Conservation (phyloP, 2,797 vertebrate genomes). For the Hemibagrus guttatus region DNA sequence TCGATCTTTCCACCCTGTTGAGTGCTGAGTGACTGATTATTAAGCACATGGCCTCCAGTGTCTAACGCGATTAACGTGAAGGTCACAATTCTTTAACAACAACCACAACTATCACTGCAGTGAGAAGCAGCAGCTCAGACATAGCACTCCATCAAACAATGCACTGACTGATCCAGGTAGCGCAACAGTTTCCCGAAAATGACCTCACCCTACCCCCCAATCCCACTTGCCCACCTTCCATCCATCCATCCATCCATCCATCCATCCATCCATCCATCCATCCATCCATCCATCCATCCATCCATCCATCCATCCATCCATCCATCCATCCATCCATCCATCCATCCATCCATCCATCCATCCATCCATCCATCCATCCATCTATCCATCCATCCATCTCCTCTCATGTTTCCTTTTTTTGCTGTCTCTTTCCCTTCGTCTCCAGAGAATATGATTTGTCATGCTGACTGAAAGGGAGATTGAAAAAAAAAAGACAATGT, state of each 20-base stretch:
- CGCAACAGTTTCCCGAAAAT: constrained; percentile 63
- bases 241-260: constrained; percentile 21
- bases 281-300: not conserved
- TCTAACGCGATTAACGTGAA: constrained; percentile 70
- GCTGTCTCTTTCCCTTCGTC: constrained; percentile 66
- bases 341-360: constrained; percentile 14
- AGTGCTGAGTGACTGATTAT: constrained; percentile 60
- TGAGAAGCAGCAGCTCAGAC: constrained; percentile 64
- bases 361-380: constrained; percentile 4
- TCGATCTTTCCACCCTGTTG: constrained; percentile 51
- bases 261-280: not conserved
- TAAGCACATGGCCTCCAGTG: constrained; percentile 70
- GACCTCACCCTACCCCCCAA: constrained; percentile 39
- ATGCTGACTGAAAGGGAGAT: constrained; percentile 76
- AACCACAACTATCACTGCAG: constrained; percentile 70
- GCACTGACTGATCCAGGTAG: constrained; percentile 67
- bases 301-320: constrained; percentile 21
- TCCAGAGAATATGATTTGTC: constrained; percentile 79
- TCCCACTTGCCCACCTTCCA: constrained; percentile 45
- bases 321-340: not conserved
- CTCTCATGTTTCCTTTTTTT: constrained; percentile 50
- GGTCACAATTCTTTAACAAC: constrained; percentile 76
- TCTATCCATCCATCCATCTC: constrained; percentile 5
- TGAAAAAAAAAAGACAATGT: constrained; percentile 65
- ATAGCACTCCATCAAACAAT: constrained; percentile 69